phyloP scores from a whole-genome alignment of 1,140 invertebrate species.

The Lasaia peninsularis region DNA sequence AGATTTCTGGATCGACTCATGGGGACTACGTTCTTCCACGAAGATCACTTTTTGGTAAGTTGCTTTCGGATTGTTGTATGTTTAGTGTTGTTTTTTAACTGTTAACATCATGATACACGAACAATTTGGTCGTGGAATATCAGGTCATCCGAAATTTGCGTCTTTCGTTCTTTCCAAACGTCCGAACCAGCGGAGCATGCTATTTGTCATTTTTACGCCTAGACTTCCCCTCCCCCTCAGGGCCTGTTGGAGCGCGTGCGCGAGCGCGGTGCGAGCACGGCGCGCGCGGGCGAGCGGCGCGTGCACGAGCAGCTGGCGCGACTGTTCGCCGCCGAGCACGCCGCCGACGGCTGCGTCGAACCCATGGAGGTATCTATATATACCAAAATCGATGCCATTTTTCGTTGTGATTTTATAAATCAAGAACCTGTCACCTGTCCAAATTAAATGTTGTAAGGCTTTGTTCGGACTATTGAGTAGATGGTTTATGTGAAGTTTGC shows the following conservation, averaged over 20 bases:
- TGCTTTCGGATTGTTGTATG: conserved; percentile 13
- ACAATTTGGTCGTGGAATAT: too few species aligned
- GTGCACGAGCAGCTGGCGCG: conserved; percentile 72
- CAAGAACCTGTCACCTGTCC: too few species aligned
- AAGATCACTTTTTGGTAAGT: conserved; percentile 82
- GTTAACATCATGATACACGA: too few species aligned
- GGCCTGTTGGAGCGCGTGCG: conserved; percentile 68
- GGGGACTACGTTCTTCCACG: conserved; percentile 91
- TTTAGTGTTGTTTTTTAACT: not conserved
- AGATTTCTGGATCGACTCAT: conserved; percentile 90
- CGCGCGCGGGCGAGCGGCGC: conserved; percentile 64
- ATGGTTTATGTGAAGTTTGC: too few species aligned
- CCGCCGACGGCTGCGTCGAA: conserved; percentile 42
- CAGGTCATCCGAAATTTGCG: too few species aligned
- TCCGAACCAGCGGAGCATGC: too few species aligned
- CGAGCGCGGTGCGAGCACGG: conserved; percentile 62
- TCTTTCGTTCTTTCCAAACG: too few species aligned
- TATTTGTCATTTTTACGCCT: too few species aligned
- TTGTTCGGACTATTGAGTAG: too few species aligned
- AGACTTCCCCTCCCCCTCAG: conserved; percentile 31
- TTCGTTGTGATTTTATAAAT: too few species aligned
- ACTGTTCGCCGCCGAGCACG: conserved; percentile 51
- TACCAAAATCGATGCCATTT: too few species aligned
- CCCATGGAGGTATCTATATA: conserved; percentile 57
- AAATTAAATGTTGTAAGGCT: too few species aligned